Evolutionary conservation across 2,113 vertebrate species (phyloP).

Genomic region (Sylvia atricapilla): DNA sequence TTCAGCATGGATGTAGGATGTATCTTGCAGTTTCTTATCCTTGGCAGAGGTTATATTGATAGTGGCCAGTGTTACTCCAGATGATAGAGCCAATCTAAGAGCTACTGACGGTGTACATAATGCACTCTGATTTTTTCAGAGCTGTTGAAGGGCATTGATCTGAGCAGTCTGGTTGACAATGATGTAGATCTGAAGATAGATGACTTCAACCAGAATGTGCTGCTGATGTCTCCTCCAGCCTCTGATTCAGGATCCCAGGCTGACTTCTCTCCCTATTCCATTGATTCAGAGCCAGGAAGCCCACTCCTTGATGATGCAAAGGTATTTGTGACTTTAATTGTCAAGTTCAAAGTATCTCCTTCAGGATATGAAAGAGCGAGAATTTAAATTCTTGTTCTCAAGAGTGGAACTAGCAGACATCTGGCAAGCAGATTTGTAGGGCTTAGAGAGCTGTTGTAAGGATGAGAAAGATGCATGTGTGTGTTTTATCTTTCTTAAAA

Average conservation of each 20-base stretch:
- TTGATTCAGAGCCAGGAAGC: constrained; percentile 95
- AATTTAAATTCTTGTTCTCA: background rate
- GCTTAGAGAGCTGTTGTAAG: background rate
- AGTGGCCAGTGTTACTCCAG: background rate
- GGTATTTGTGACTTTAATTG: constrained; percentile 67
- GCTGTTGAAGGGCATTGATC: constrained; percentile 77
- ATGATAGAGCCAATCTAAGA: background rate
- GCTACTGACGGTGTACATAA: background rate
- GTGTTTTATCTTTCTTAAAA: background rate
- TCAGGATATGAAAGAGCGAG: background rate
- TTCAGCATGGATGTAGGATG: background rate
- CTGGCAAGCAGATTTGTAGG: background rate
- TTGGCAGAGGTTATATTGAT: background rate
- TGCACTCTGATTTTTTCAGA: constrained; percentile 68
- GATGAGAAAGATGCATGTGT: background rate
- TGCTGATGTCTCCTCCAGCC: constrained; percentile 94
- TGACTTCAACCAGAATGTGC: constrained; percentile 82
- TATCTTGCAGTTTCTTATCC: background rate
- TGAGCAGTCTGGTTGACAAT: constrained; percentile 78
- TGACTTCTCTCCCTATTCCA: constrained; percentile 92
- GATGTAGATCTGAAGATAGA: constrained; percentile 89
- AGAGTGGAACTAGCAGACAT: background rate
- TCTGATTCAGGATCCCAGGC: constrained; percentile 92
- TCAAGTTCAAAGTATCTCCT: background rate
- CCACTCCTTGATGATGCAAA: constrained; percentile 90